Evolutionary conservation across 2,797 vertebrate genomes (phyloP).

Genomic region (Poeciliopsis paucimaculata): DNA sequence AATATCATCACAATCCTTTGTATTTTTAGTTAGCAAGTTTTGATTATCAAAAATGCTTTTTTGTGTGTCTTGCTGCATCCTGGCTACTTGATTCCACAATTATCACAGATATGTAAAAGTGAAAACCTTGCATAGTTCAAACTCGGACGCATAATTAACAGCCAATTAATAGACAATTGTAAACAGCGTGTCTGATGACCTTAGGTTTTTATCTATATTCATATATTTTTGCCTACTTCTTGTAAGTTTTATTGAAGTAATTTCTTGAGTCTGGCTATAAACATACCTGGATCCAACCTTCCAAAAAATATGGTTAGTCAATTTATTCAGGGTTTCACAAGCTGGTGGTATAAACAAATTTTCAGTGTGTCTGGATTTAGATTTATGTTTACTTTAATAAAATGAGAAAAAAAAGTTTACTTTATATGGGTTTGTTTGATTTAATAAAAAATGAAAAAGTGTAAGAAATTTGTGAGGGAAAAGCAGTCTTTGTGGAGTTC

Average conservation of each 20-base stretch:
- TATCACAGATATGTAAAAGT: not conserved
- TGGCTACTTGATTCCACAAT: not conserved
- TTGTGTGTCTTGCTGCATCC: not conserved
- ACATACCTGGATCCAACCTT: not conserved
- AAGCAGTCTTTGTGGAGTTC: not conserved
- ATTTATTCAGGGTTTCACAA: not conserved
- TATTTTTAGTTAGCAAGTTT: not conserved
- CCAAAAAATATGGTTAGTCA: not conserved
- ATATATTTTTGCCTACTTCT: not conserved
- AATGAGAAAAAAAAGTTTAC: not conserved
- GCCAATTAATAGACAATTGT: not conserved
- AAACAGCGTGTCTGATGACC: not conserved
- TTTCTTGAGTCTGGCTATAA: not conserved
- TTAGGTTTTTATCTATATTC: not conserved
- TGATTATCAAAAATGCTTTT: not conserved
- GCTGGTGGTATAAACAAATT: not conserved
- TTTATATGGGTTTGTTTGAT: not conserved
- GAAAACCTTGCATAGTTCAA: not conserved
- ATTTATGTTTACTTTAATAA: not conserved
- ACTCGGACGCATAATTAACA: not conserved
- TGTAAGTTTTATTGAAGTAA: not conserved
- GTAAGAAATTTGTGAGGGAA: not conserved
- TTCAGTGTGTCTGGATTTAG: not conserved
- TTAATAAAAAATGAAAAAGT: not conserved
- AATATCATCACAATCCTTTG: not conserved